Evolutionary conservation across 2,113 vertebrate species (phyloP).

Genomic region (Sorex araneus): DNA sequence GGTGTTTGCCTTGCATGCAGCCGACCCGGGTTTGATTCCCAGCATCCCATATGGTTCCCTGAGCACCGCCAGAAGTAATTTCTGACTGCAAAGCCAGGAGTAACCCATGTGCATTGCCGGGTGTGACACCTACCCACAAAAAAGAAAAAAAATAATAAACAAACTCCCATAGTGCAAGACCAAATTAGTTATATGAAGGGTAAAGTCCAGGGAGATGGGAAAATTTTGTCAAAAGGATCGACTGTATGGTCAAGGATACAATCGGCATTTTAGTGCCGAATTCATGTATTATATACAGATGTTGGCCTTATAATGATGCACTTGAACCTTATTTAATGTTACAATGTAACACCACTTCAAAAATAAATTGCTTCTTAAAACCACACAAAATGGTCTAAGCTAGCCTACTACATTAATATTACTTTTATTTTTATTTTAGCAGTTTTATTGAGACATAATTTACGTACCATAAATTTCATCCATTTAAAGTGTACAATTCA

Average conservation of each 20-base stretch:
- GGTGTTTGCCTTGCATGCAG: no score
- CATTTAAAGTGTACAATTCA: constrained; percentile 51
- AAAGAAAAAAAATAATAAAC: not conserved
- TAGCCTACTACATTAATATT: constrained; percentile 3
- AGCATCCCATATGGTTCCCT: no score
- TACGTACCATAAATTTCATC: constrained; percentile 21
- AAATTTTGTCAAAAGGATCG: not conserved
- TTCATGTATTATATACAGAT: not conserved
- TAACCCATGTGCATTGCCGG: no score
- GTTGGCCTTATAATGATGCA: not conserved
- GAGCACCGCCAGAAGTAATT: no score
- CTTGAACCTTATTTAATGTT: not conserved
- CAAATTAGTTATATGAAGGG: not conserved
- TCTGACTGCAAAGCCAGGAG: no score
- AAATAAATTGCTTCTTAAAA: not conserved
- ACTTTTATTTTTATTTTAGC: constrained; percentile 46
- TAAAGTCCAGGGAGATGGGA: not conserved
- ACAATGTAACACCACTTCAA: not conserved
- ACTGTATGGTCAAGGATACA: not conserved
- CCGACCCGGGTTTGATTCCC: no score
- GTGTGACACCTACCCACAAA: no score
- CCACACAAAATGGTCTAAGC: constrained; percentile 1
- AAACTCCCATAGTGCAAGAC: not conserved
- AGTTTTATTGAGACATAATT: constrained; percentile 49
- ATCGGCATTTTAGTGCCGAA: not conserved